Percentiles rank a stretch among this genome's conserved stretches.
Conservation (phyloP, 2,888 invertebrate species). For the Nemoura dubitans region DNA sequence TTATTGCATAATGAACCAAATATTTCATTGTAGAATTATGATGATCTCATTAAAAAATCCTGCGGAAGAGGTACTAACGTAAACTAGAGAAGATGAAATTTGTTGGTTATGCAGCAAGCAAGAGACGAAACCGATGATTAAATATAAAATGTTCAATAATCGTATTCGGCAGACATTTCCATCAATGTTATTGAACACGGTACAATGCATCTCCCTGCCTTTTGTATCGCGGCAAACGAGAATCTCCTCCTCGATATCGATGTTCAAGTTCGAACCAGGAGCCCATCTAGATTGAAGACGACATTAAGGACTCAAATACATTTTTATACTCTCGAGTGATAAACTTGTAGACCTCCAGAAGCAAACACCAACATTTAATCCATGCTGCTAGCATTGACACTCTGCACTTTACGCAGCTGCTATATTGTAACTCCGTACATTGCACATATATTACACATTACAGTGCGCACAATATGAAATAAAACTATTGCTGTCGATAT, state of each 20-base stretch:
- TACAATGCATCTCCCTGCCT: conserved; percentile 13
- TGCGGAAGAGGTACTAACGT: no score
- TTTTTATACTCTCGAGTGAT: conserved; percentile 16
- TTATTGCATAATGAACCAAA: no score
- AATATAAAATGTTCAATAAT: conserved; percentile 2
- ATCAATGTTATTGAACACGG: conserved; percentile 21
- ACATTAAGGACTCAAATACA: conserved; percentile 21
- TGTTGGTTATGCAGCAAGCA: neutral
- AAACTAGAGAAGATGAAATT: neutral
- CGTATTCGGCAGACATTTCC: neutral
- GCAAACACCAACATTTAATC: no score
- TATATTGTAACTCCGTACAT: no score
- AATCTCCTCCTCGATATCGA: conserved; percentile 7
- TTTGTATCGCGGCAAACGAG: conserved; percentile 8
- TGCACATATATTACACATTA: no score
- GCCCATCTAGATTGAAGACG: conserved; percentile 20
- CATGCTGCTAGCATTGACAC: no score
- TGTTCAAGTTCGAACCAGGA: neutral
- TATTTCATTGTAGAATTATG: no score
- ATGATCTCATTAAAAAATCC: no score
- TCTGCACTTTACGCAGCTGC: no score
- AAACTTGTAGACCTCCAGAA: neutral
- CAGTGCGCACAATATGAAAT: no score
- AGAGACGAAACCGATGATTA: neutral
- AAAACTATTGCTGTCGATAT: no score